Evolutionary conservation across 2,888 invertebrate genomes (phyloP), one percentile per base, ranked within the genome.

Genomic region (Dione juno): DNA sequence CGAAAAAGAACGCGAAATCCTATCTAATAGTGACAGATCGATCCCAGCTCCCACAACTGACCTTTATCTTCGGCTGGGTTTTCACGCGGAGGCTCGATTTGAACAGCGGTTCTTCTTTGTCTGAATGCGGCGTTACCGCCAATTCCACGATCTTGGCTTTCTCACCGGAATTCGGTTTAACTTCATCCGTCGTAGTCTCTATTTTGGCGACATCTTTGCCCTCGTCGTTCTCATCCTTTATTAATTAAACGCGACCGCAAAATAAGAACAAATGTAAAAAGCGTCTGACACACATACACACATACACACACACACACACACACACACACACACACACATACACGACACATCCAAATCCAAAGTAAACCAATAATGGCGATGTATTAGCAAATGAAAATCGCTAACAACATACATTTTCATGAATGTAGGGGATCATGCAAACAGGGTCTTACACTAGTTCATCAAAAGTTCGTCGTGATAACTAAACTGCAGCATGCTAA

Each of bases 81-180:
- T 88, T 90, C 76, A 91, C 78, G 70, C 89, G 89, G 40, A 93
- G 92, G 76, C 90, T 93, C 76, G 93, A 93, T 82, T 92, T 92
- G 92, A 84, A 92, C 69, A 93, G 85, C 54, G 93, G 93, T 79
- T 92, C 93, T 78, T 93, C 93, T 77, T 89, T 92, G 70, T 93
- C 93, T 16, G 88, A 84, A 48, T 83, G 78, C 48, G 89, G 87
- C 28, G 88, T 82, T 48, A 83, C 77, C 72, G 84, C 88, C 45
- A 82, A 79, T 77, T 86, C 88, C 64, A 67, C 72, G 74, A 82
- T 75, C 76, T 84, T 84, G 73, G 82, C 73, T 82, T 85, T 88
- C 77, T 86, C 88, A 74, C 82, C 85, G 72, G 84, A 82, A 79
- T 82, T 86, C 59, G 92, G 92, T 87, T 88, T 92, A 83, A 92